Conservation (phyloP, 92 coral and sea anemone species). For the Pocillopora meandrina region DNA sequence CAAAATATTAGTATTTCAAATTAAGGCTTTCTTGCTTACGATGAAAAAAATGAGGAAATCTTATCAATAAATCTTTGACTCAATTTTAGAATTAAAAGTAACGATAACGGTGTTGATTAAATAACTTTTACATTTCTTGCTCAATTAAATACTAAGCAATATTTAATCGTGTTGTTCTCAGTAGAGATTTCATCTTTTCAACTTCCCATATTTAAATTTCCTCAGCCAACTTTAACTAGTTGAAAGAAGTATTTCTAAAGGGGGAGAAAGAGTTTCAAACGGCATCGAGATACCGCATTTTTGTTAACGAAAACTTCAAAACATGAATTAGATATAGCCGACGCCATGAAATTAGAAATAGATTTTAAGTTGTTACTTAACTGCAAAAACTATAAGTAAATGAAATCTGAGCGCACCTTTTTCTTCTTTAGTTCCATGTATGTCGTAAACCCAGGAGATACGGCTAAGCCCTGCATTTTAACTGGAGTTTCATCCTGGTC, state of each 20-base stretch:
- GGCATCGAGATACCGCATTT: background rate
- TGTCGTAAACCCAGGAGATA: slow-evolving; percentile 87
- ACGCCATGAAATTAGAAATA: background rate
- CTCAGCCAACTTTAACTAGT: background rate
- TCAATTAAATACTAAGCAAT: background rate
- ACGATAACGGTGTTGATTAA: background rate
- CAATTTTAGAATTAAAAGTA: background rate
- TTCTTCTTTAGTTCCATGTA: slow-evolving; percentile 77
- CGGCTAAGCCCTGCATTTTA: slow-evolving; percentile 84
- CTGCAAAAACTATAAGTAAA: background rate
- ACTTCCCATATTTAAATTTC: background rate
- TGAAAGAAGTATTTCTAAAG: background rate
- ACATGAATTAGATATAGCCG: slow-evolving; percentile 6
- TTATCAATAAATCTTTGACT: background rate
- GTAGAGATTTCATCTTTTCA: background rate
- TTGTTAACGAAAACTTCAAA: background rate
- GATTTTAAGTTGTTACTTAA: background rate
- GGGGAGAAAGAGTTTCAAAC: background rate
- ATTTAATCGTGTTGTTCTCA: background rate
- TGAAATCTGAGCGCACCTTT: slow-evolving; percentile 45
- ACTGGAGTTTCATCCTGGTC: slow-evolving; percentile 88
- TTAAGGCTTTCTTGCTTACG: too few relatives aligned
- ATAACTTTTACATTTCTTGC: background rate
- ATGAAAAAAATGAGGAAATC: too few relatives aligned
- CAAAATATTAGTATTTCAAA: background rate